These are phyloP conservation scores for Drosophila willistoni DNA, from an alignment of 1,140 invertebrate genomes.

Conservation along the genomic window DNA sequence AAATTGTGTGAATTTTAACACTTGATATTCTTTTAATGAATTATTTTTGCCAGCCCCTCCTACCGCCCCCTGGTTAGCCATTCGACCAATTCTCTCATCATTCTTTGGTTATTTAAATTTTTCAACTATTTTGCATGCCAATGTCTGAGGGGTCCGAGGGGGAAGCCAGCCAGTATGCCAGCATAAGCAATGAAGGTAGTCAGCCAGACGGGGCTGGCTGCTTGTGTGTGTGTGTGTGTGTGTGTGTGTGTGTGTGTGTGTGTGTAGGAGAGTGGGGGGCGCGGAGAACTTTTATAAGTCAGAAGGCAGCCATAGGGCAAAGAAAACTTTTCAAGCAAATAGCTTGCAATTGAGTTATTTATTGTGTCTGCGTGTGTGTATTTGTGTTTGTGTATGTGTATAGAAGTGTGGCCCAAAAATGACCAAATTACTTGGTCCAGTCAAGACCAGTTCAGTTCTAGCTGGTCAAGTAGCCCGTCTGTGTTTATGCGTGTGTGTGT, in stretches of 20 bases:
- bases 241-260: not conserved
- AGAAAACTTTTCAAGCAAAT: conserved; percentile 76
- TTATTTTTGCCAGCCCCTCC: conserved; percentile 58
- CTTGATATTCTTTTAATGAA: conserved; percentile 80
- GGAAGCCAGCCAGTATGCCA: not conserved
- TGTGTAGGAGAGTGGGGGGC: not conserved
- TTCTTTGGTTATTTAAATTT: conserved; percentile 71
- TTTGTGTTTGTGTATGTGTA: conserved; percentile 18
- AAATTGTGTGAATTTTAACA: conserved; percentile 81
- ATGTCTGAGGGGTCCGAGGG: not conserved
- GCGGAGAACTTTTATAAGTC: conserved; percentile 57
- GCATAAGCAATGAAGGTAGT: not conserved
- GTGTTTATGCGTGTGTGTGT: no score
- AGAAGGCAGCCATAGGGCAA: conserved; percentile 47
- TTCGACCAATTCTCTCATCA: conserved; percentile 19
- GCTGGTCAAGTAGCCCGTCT: conserved; percentile 5
- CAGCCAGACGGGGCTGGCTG: not conserved
- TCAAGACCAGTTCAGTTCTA: conserved; percentile 19
- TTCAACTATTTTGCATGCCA: conserved; percentile 74
- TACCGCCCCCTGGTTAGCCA: not conserved
- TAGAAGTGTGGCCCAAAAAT: conserved; percentile 45
- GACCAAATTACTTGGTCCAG: conserved; percentile 50
- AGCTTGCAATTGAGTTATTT: conserved; percentile 79
- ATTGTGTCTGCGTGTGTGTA: conserved; percentile 53
- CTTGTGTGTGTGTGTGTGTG: no score